phyloP scores from a whole-genome alignment of 2,888 invertebrate genomes.

The Gymnoscelis rufifasciata region DNA sequence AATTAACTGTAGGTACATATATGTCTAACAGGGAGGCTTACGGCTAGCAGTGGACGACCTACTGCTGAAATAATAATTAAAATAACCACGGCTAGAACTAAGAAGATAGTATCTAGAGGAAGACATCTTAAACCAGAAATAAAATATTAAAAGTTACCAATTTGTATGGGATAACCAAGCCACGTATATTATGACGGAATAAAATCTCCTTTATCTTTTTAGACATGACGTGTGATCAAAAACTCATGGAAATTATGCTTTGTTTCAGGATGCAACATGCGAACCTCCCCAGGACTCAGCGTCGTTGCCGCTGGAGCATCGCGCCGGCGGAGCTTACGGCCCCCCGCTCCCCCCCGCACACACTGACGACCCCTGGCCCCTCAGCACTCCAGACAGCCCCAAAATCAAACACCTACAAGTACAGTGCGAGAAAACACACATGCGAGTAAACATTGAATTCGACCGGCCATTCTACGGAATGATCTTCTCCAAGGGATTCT shows the following conservation, averaged over 20 bases:
- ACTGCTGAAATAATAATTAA: too few relatives aligned
- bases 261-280: slow-evolving; percentile 85
- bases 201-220: too few relatives aligned
- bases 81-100: too few relatives aligned
- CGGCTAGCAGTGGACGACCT: too few relatives aligned
- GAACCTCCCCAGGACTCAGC: slow-evolving; percentile 90
- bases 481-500: slow-evolving; percentile 97
- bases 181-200: too few relatives aligned
- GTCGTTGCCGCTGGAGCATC: slow-evolving; percentile 88
- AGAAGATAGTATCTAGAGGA: too few relatives aligned
- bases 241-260: background rate
- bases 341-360: slow-evolving; percentile 80
- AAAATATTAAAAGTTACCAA: too few relatives aligned
- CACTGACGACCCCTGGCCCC: slow-evolving; percentile 92
- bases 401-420: slow-evolving; percentile 96
- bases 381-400: slow-evolving; percentile 92
- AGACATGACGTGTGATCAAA: background rate
- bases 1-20: too few relatives aligned
- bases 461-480: slow-evolving; percentile 97
- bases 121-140: too few relatives aligned
- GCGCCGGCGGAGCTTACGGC: slow-evolving; percentile 87
- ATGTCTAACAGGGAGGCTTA: too few relatives aligned
- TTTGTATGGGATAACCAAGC: too few relatives aligned
- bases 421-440: slow-evolving; percentile 96
- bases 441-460: slow-evolving; percentile 96